Conservation (phyloP, 2,113 vertebrate species). For the Pomatorhinus ruficollis region DNA sequence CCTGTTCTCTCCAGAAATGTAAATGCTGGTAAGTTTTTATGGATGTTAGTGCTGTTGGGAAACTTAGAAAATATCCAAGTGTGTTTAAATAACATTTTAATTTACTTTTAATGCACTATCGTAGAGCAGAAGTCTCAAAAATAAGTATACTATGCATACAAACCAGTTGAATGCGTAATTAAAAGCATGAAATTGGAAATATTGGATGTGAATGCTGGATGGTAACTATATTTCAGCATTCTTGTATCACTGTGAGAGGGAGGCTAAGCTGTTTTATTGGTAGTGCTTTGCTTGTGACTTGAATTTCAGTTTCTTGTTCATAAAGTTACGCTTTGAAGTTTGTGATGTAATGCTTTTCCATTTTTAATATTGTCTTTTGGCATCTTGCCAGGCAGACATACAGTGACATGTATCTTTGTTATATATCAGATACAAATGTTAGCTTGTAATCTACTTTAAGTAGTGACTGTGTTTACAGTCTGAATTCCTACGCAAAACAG, state of each 20-base stretch:
- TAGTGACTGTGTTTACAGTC: not conserved
- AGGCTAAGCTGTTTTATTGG: not conserved
- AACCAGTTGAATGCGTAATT: not conserved
- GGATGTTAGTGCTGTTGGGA: not conserved
- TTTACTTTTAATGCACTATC: not conserved
- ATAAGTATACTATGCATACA: not conserved
- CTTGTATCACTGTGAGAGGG: not conserved
- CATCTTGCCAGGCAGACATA: not conserved
- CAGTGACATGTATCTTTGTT: not conserved
- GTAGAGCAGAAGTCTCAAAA: not conserved
- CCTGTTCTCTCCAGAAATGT: constrained; percentile 83
- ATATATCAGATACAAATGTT: not conserved
- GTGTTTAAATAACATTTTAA: not conserved
- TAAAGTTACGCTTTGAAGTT: not conserved
- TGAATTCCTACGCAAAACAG: not conserved
- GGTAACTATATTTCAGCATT: not conserved
- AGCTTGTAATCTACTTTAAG: not conserved
- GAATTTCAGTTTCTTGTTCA: not conserved
- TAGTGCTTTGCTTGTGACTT: not conserved
- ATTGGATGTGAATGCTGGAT: not conserved
- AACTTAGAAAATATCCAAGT: not conserved
- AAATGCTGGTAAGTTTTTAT: constrained; percentile 59
- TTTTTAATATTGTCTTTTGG: not conserved
- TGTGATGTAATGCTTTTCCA: not conserved
- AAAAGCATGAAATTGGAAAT: not conserved